Conservation (phyloP, 2,797 vertebrate species). For the Manis javanica region DNA sequence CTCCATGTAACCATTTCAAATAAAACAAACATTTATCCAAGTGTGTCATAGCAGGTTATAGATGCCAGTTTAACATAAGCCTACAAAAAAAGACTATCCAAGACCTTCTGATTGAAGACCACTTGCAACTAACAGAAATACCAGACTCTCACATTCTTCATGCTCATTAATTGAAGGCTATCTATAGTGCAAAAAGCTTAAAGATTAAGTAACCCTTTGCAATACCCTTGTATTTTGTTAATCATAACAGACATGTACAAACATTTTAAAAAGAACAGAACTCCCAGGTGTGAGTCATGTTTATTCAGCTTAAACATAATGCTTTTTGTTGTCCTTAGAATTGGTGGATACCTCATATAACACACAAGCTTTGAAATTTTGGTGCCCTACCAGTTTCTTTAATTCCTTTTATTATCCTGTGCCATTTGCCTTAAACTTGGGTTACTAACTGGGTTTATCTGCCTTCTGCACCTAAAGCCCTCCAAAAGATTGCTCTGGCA, state of each 20-base stretch:
- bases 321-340: not conserved
- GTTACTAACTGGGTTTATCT: constrained; percentile 51
- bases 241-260: not conserved
- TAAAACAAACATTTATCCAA: not conserved
- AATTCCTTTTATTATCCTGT: constrained; percentile 52
- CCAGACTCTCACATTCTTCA: not conserved
- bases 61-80: not conserved
- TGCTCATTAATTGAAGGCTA: not conserved
- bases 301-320: not conserved
- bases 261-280: not conserved
- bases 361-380: not conserved
- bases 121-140: constrained; percentile 30
- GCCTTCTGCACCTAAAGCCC: constrained; percentile 48
- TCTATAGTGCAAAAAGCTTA: not conserved
- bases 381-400: not conserved
- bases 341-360: not conserved
- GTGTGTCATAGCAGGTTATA: not conserved
- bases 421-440: constrained; percentile 59
- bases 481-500: constrained; percentile 9
- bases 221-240: not conserved
- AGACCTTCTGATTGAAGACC: not conserved
- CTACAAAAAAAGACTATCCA: not conserved
- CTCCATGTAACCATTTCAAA: not conserved
- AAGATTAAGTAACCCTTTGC: not conserved
- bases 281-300: not conserved